phyloP scores from a whole-genome alignment of 2,113 vertebrate genomes.

The Ginglymostoma cirratum region DNA sequence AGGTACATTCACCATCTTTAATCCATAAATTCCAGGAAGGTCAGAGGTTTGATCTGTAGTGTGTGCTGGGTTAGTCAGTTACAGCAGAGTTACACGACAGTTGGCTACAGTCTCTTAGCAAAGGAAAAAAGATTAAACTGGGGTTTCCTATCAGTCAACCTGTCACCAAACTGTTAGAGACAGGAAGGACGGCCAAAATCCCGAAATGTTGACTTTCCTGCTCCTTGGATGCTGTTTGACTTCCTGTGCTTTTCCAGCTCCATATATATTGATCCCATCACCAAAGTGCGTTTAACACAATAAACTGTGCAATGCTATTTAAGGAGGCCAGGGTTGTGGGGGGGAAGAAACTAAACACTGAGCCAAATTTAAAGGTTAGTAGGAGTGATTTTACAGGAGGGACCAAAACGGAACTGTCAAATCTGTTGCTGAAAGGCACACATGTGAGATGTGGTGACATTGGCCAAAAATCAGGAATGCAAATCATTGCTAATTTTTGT shows the following conservation, averaged over 20 bases:
- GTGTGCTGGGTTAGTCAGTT: neutral
- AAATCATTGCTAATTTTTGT: neutral
- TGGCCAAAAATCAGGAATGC: neutral
- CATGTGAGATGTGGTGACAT: neutral
- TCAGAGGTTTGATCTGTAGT: neutral
- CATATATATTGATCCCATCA: neutral
- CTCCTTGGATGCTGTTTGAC: too few species aligned
- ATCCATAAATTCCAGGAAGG: conserved; percentile 11
- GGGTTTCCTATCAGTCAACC: neutral
- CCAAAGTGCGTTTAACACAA: neutral
- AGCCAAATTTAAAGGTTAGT: neutral
- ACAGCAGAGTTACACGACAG: neutral
- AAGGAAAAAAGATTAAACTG: neutral
- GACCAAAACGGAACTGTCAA: neutral
- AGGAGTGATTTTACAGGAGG: neutral
- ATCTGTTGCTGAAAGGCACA: neutral
- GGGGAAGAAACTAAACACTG: neutral
- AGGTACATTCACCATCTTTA: conserved; percentile 21
- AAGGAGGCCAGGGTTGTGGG: neutral
- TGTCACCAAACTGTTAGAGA: too few species aligned
- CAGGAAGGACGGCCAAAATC: too few species aligned
- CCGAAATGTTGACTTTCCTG: too few species aligned
- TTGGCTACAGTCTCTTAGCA: neutral
- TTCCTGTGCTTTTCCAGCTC: too few species aligned
- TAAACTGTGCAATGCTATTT: neutral